These are phyloP conservation scores for Octopus bimaculoides DNA, from an alignment of 1,140 invertebrate species.

Conservation along the genomic window DNA sequence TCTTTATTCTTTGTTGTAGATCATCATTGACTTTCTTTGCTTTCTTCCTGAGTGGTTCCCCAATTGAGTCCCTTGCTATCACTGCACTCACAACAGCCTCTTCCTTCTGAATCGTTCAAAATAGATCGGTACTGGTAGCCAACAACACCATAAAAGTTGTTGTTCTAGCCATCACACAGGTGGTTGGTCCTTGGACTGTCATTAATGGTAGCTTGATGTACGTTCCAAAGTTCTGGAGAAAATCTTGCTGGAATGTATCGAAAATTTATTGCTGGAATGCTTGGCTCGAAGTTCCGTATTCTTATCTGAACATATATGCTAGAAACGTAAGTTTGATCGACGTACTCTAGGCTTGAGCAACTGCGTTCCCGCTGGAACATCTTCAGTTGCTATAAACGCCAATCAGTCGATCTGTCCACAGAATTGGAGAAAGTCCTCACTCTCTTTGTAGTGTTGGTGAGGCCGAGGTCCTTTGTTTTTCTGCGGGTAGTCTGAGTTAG, in stretches of 20 bases:
- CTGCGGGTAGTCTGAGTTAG: conserved; percentile 20
- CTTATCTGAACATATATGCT: conserved; percentile 6
- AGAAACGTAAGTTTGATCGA: conserved; percentile 13
- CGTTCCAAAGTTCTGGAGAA: conserved; percentile 21
- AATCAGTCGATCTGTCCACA: conserved; percentile 23
- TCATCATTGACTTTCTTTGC: not conserved
- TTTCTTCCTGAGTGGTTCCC: not conserved
- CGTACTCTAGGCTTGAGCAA: not conserved
- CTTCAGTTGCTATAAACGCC: conserved; percentile 18
- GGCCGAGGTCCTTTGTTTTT: conserved; percentile 3
- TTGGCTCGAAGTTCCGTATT: not conserved
- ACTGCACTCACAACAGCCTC: not conserved
- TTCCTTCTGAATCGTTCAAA: conserved; percentile 22
- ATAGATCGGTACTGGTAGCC: conserved; percentile 19
- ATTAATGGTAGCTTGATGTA: conserved; percentile 16
- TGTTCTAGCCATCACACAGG: conserved; percentile 21
- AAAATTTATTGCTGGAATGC: not conserved
- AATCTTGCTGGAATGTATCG: conserved; percentile 10
- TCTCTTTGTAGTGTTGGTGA: conserved; percentile 12
- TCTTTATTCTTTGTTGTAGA: conserved; percentile 11
- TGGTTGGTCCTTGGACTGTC: conserved; percentile 19
- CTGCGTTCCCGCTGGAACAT: conserved; percentile 3
- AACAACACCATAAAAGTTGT: conserved; percentile 9
- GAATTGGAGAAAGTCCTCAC: conserved; percentile 15
- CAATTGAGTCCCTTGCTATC: not conserved